A percentile compares a stretch with the other conserved stretches of the same genome.
phyloP scores from a whole-genome alignment of 2,888 invertebrate genomes.

The Scrobipalpa atriplicella region DNA sequence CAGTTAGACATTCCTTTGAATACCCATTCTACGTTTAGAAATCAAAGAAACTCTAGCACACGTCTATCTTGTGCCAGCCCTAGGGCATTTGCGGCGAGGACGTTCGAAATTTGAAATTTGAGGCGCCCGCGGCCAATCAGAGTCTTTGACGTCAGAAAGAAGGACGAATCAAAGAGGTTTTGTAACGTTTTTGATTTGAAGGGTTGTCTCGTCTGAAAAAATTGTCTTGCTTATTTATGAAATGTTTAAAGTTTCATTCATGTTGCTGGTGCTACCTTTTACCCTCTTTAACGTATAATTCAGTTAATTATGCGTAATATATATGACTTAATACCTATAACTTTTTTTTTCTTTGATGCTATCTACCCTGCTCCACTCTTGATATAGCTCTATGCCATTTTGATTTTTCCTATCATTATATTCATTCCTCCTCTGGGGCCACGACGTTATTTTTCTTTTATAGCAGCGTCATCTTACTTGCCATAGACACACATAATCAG shows the following conservation, averaged over 20 bases:
- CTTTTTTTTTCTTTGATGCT: too few relatives aligned
- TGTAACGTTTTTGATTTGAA: background rate
- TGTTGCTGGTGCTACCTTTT: background rate
- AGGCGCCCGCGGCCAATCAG: slow-evolving; percentile 45
- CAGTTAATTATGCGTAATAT: too few relatives aligned
- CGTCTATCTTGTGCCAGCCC: background rate
- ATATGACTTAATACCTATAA: too few relatives aligned
- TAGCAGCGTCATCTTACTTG: too few relatives aligned
- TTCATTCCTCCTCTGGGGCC: too few relatives aligned
- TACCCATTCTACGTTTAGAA: background rate
- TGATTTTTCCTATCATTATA: too few relatives aligned
- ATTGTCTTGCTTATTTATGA: background rate
- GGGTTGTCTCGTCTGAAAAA: background rate
- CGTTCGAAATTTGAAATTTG: slow-evolving; percentile 47
- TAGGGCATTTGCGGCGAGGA: slow-evolving; percentile 39
- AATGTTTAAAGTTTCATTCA: background rate
- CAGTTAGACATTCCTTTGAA: slow-evolving; percentile 10
- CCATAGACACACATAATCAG: too few relatives aligned
- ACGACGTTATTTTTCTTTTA: too few relatives aligned
- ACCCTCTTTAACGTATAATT: too few relatives aligned
- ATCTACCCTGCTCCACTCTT: too few relatives aligned
- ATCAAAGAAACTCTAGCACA: slow-evolving; percentile 16
- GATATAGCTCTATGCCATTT: too few relatives aligned
- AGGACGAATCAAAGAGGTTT: slow-evolving; percentile 33
- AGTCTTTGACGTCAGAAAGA: slow-evolving; percentile 30